phyloP scores from a whole-genome alignment of 1,140 invertebrate genomes.

The Campoletis sonorensis region DNA sequence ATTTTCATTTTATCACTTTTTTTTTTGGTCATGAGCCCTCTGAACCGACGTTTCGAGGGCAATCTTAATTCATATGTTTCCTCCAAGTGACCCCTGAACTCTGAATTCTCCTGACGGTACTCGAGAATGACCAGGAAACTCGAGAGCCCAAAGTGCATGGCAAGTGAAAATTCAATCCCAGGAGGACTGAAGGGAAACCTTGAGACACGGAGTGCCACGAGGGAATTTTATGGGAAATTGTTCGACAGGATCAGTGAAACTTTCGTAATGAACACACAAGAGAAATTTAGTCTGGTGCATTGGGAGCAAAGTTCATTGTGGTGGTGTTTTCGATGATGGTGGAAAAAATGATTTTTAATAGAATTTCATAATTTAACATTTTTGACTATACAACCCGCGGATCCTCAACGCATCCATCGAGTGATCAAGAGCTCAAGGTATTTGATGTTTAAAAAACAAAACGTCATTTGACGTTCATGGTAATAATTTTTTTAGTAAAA shows the following conservation, averaged over 20 bases:
- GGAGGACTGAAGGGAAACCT: not conserved
- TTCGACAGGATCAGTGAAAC: not conserved
- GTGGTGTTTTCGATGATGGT: too few species aligned
- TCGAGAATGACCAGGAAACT: slow-evolving; percentile 23
- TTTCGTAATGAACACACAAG: not conserved
- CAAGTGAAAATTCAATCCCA: slow-evolving; percentile 22
- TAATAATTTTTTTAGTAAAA: slow-evolving; percentile 17
- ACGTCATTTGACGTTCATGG: slow-evolving; percentile 9
- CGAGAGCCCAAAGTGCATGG: slow-evolving; percentile 23
- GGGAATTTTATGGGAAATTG: slow-evolving; percentile 10
- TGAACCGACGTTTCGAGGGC: not conserved
- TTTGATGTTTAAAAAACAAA: too few species aligned
- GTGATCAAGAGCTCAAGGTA: too few species aligned
- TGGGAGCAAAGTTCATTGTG: too few species aligned
- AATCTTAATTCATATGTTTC: slow-evolving; percentile 3
- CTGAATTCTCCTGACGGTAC: not conserved
- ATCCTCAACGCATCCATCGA: too few species aligned
- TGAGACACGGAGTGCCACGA: not conserved
- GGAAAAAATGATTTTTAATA: too few species aligned
- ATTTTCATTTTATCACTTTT: not conserved
- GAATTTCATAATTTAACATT: too few species aligned
- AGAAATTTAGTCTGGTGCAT: too few species aligned
- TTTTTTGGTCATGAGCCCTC: too few species aligned
- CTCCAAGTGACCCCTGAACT: not conserved
- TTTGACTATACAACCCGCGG: too few species aligned